Base-by-base conservation (phyloP, 2,888 invertebrate genomes). In the Drosophila cognata region DNA sequence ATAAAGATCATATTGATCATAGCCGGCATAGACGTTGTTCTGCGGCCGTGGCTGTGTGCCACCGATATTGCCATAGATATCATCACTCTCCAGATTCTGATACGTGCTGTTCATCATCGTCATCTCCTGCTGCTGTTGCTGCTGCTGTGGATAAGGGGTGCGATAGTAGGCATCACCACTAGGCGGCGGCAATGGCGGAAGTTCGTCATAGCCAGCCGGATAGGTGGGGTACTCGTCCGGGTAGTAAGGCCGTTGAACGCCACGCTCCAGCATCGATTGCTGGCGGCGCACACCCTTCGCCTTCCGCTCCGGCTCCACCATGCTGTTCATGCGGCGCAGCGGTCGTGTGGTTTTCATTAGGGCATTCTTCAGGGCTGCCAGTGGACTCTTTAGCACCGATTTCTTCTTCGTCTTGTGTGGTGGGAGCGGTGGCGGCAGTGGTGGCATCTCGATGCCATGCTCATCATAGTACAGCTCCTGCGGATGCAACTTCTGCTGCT, bases 261-360 rank as follows among this genome's bases (percentile, higher is more conserved):
- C 91, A 8, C 92, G 82, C 70, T 93, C 93, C 77, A 93, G 84
- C 93, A 93, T 92, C 18, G 93, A 93, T 61, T 93, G 92, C 73
- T 93, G 93, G 1, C 93, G 90, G 1, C 92, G 82, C 13, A 93
- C 62, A 2, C 92, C 91, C 61, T 92, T 91, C 11, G 90, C 84
- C 50, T 91, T 91, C n/a, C 92, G 84, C 50, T 93, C 92, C 48
- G 91, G 92, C 58, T 93, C 93, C 38, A 91, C 91, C 93, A 93
- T 92, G 71, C 93, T 93, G 48, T 92, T 92, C 92, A 93, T 93
- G 21, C 93, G 91, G 2, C 93, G 83, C 63, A 93, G 67, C 0
- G 93, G 93, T 3, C 92, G 88, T 3, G 93, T 93, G 1, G 92
- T 81, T 73, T 93, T 93, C 4, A 93, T 90, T 11, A 93, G 77